Percentiles rank a stretch among this genome's conserved stretches.
Evolutionary conservation across 2,888 invertebrate species (phyloP).

Genomic region (Ceriagrion tenellum): DNA sequence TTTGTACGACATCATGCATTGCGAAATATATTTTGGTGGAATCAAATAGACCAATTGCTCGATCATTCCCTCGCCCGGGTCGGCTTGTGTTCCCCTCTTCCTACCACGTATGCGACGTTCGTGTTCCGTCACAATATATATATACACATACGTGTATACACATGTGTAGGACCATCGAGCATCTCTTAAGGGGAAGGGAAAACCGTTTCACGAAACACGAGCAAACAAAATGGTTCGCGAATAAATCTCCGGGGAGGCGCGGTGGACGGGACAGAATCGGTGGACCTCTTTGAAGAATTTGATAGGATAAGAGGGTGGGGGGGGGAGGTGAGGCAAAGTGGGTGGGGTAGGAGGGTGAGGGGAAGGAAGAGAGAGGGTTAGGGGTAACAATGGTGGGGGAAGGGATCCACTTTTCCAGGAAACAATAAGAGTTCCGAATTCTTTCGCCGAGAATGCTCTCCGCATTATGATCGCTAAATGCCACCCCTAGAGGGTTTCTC

Average conservation of each 20-base stretch:
- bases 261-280: conserved; percentile 13
- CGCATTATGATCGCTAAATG: conserved; percentile 63
- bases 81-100: no score
- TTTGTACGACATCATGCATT: no score
- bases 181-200: conserved; percentile 2
- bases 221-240: conserved; percentile 22
- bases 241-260: not conserved
- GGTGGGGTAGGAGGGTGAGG: not conserved
- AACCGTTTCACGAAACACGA: conserved; percentile 54
- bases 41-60: no score
- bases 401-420: conserved; percentile 41
- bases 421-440: conserved; percentile 41
- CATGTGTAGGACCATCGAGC: conserved; percentile 12
- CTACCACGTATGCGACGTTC: no score
- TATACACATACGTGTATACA: no score
- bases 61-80: no score
- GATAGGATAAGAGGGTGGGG: conserved; percentile 54
- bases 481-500: conserved; percentile 14
- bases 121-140: no score
- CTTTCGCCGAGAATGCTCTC: conserved; percentile 33
- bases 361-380: not conserved
- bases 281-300: conserved; percentile 57
- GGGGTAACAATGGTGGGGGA: not conserved
- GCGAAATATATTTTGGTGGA: no score
- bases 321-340: not conserved